phyloP scores from a whole-genome alignment of 2,797 vertebrate genomes.

The Ctenopoma kingsleyae region DNA sequence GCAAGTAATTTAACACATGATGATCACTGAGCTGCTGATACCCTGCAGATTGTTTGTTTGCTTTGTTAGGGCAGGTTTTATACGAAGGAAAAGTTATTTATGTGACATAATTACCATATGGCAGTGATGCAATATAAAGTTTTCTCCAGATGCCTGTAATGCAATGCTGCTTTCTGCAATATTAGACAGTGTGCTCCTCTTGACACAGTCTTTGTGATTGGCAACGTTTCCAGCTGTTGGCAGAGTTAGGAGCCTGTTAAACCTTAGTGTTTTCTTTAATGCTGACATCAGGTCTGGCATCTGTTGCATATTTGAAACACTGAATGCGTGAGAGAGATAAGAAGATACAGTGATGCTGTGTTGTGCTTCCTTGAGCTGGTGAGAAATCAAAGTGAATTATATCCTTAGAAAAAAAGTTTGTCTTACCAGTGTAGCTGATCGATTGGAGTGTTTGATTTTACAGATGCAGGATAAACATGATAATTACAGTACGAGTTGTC shows the following conservation, averaged over 20 bases:
- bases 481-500: neutral
- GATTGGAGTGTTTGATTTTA: slow-evolving; percentile 2
- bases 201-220: slow-evolving; percentile 58
- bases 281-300: slow-evolving; percentile 60
- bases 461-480: neutral
- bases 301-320: slow-evolving; percentile 53
- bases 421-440: slow-evolving; percentile 19
- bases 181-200: slow-evolving; percentile 36
- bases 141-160: slow-evolving; percentile 56
- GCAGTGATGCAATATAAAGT: slow-evolving; percentile 40
- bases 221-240: slow-evolving; percentile 66
- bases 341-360: slow-evolving; percentile 25
- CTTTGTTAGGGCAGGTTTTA: slow-evolving; percentile 38
- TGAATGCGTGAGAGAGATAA: slow-evolving; percentile 25
- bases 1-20: slow-evolving; percentile 52
- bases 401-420: slow-evolving; percentile 4
- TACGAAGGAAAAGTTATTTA: slow-evolving; percentile 27
- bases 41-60: slow-evolving; percentile 42
- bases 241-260: slow-evolving; percentile 29
- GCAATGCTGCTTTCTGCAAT: slow-evolving; percentile 26
- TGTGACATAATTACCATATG: slow-evolving; percentile 37
- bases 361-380: slow-evolving; percentile 18
- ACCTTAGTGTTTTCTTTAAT: slow-evolving; percentile 18
- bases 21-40: slow-evolving; percentile 55
- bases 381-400: slow-evolving; percentile 24